Base-by-base conservation (phyloP, 2,888 invertebrate species). In the Bedellia somnulentella region DNA sequence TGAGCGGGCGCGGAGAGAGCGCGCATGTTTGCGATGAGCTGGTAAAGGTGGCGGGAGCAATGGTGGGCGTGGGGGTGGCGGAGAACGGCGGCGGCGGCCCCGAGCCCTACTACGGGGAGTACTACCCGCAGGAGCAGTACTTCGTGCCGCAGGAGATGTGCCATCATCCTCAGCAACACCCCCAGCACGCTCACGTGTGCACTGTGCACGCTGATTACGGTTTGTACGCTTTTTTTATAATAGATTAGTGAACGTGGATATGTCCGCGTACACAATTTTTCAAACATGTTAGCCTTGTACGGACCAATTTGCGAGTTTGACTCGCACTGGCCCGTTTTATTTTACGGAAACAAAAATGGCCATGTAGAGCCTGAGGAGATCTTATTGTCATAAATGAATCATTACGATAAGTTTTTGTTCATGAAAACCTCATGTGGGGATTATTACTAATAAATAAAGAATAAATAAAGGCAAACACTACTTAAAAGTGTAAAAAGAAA, bases 191-290 rank as follows among this genome's bases (percentile, higher is more conserved):
- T 43, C 79, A 78, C 48, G 80, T 86, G 76, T 86, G 86, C 70
- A 80, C 85, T 40, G 78, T 87, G 58, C 86, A 86, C 50, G 78
- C 84, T 47, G 86, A 86, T 60, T 87, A 83, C 63, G 86, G 87
- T 87, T 64, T 80, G 83, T 42, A 10, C 23, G 15, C 14, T 14
- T 12, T 29, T 2, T n/a, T n/a, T n/a, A n/a, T n/a, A n/a, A n/a
- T n/a, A n/a, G n/a, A n/a, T n/a, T n/a, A n/a, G n/a, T n/a, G n/a
- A n/a, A n/a, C n/a, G n/a, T n/a, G n/a, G n/a, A n/a, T n/a, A n/a
- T n/a, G n/a, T n/a, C 11, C 23, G 4, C 23, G 23, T 23, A 23
- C 5, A n/a, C 4, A 10, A 18, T 18, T 18, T 6, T 6, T 18
- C 18, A 6, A n/a, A n/a, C n/a, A n/a, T n/a, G n/a, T n/a, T n/a